Evolutionary conservation across 2,113 vertebrate species (phyloP).

Genomic region (Hippocampus mohnikei): DNA sequence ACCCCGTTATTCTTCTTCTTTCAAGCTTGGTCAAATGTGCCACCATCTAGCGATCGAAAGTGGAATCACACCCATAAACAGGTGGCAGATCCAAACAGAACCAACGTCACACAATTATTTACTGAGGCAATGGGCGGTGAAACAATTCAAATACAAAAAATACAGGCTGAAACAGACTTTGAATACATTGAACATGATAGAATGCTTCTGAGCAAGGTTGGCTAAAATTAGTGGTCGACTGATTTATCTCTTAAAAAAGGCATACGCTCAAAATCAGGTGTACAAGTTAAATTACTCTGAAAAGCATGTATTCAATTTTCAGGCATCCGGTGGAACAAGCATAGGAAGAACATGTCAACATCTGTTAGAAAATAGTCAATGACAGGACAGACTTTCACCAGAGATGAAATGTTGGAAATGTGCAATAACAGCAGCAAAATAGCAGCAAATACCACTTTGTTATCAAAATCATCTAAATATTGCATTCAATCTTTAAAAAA

Average conservation of each 20-base stretch:
- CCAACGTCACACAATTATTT: neutral
- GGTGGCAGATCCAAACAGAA: too few species aligned
- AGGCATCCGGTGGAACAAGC: neutral
- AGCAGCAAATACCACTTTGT: constrained; percentile 20
- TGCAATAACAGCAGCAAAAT: constrained; percentile 25
- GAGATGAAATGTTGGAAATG: constrained; percentile 22
- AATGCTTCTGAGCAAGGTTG: neutral
- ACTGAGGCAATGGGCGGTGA: neutral
- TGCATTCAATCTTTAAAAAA: constrained; percentile 4
- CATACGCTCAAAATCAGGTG: neutral
- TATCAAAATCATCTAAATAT: neutral
- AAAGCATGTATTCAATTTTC: neutral
- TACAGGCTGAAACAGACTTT: neutral
- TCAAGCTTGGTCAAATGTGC: too few species aligned
- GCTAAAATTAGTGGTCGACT: neutral
- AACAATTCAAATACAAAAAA: neutral
- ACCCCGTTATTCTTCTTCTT: too few species aligned
- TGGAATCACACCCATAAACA: too few species aligned
- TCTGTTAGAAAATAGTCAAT: neutral
- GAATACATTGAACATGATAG: constrained; percentile 28
- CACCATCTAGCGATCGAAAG: too few species aligned
- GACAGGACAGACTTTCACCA: neutral
- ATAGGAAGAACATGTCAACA: neutral
- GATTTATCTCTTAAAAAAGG: neutral
- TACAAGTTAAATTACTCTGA: neutral